A percentile compares a stretch with the other conserved stretches of the same genome.
These are phyloP conservation scores for Celastrina argiolus DNA, from an alignment of 2,888 invertebrate genomes.

Conservation along the genomic window DNA sequence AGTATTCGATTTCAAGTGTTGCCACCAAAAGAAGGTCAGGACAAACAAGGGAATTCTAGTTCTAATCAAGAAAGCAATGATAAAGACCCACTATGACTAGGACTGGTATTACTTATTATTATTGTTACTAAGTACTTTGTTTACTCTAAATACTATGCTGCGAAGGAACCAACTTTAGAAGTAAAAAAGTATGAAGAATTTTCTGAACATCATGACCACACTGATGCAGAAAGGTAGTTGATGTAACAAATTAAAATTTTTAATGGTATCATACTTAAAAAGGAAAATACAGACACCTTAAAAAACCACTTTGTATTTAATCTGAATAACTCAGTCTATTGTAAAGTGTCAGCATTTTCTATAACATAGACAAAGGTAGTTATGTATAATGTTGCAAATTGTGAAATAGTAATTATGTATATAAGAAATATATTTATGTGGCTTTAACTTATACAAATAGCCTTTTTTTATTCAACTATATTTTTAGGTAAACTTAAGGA, in stretches of 20 bases:
- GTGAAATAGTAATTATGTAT: too few relatives aligned
- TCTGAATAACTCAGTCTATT: too few relatives aligned
- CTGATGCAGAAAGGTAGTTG: neutral
- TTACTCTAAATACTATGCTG: conserved; percentile 48
- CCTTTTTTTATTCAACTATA: too few relatives aligned
- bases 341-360: neutral
- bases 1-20: conserved; percentile 80
- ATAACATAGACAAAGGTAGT: neutral
- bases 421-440: too few relatives aligned
- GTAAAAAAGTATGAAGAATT: conserved; percentile 28
- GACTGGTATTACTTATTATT: conserved; percentile 42
- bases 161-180: conserved; percentile 30
- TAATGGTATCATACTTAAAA: neutral
- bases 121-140: conserved; percentile 55
- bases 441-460: too few relatives aligned
- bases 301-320: too few relatives aligned
- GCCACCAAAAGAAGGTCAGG: conserved; percentile 61
- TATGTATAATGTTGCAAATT: too few relatives aligned
- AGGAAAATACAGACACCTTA: too few relatives aligned
- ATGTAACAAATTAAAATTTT: neutral
- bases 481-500: too few relatives aligned
- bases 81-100: conserved; percentile 68
- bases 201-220: conserved; percentile 24
- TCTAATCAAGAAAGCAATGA: conserved; percentile 40
- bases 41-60: conserved; percentile 35